These are phyloP conservation scores for Orussus abietinus DNA, from an alignment of 1,140 invertebrate species.

Conservation along the genomic window DNA sequence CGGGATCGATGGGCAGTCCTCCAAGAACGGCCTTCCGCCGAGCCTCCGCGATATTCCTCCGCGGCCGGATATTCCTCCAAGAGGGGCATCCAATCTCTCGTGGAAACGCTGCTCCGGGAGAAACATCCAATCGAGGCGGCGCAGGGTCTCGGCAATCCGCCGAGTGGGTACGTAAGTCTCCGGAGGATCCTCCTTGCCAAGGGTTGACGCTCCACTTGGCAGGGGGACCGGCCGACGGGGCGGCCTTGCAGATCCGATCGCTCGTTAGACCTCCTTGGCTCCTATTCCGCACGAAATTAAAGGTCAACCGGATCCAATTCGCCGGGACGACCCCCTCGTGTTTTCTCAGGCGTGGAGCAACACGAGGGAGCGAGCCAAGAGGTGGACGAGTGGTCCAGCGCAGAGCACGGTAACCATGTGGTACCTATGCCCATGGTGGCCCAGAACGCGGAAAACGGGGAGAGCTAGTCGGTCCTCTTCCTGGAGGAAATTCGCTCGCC, in stretches of 20 bases:
- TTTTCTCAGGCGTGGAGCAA: constrained; percentile 14
- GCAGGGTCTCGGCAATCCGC: too few relatives aligned
- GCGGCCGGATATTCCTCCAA: too few relatives aligned
- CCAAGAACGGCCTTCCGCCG: too few relatives aligned
- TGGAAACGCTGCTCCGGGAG: too few relatives aligned
- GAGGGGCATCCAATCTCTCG: too few relatives aligned
- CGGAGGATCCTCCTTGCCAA: too few relatives aligned
- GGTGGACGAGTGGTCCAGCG: neutral
- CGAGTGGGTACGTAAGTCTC: too few relatives aligned
- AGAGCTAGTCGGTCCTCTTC: neutral
- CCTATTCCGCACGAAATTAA: constrained; percentile 19
- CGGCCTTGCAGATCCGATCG: constrained; percentile 20
- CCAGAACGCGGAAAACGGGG: neutral
- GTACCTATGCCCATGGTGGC: neutral
- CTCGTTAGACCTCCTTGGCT: constrained; percentile 16
- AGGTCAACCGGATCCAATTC: constrained; percentile 23
- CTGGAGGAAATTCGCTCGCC: too few relatives aligned
- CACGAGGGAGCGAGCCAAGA: neutral
- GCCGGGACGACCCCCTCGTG: constrained; percentile 17
- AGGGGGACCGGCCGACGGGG: constrained; percentile 10
- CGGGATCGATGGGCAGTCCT: too few relatives aligned
- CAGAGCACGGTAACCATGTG: neutral
- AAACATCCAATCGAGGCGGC: too few relatives aligned
- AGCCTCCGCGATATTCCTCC: too few relatives aligned
- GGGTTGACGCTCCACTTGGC: too few relatives aligned